Conservation (phyloP, 1,140 invertebrate species). For the Cotesia chilonis region DNA sequence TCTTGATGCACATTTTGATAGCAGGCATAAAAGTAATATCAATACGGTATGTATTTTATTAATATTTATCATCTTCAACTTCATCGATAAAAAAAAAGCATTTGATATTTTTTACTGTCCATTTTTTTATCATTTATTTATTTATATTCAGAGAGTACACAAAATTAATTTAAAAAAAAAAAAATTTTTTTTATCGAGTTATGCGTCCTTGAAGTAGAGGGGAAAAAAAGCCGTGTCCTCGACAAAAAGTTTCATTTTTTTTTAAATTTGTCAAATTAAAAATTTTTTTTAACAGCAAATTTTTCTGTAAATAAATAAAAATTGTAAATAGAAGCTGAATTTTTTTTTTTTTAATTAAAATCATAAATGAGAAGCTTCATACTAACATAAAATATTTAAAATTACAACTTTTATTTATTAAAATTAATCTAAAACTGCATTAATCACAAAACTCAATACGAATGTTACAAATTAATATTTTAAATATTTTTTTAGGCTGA, state of each 20-base stretch:
- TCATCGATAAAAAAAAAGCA: no score
- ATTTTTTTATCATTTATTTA: no score
- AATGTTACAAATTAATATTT: background rate
- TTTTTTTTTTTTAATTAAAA: background rate
- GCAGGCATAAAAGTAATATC: constrained; percentile 84
- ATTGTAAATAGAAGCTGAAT: no score
- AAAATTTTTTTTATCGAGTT: no score
- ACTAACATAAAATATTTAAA: background rate
- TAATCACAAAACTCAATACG: no score
- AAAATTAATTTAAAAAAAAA: no score
- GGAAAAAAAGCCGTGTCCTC: no score
- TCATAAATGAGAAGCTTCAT: background rate
- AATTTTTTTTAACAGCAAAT: background rate
- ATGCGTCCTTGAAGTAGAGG: no score
- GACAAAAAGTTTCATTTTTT: constrained; percentile 21
- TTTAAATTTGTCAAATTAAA: constrained; percentile 16
- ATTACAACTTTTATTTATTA: background rate
- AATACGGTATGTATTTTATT: constrained; percentile 73
- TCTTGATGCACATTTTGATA: constrained; percentile 90
- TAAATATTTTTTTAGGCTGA: constrained; percentile 72
- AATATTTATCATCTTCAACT: background rate
- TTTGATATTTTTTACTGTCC: no score
- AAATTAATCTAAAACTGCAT: no score
- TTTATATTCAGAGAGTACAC: no score
- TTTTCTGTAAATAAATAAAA: no score